Base-by-base conservation (phyloP, 2,113 vertebrate species). In the Periophthalmodon schlosseri region DNA sequence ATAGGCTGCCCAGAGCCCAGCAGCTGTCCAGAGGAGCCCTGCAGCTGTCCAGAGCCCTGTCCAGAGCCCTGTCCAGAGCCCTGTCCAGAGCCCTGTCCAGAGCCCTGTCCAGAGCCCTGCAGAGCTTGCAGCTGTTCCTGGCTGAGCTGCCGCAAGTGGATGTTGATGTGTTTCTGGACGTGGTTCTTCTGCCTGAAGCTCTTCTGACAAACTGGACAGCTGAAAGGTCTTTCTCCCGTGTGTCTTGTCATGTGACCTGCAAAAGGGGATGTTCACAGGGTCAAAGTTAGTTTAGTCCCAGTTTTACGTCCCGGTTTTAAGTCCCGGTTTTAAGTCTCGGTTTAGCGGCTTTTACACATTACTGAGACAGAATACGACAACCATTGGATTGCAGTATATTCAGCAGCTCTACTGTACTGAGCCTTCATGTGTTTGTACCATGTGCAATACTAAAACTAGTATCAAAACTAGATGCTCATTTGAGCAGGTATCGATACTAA, bases 111-210 rank as follows among this genome's bases (percentile, higher is more conserved):
- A 2, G 61, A 9, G 1, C 33, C 18, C 23, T 60, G 15, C 16
- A 52, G 15, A 20, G 16, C 16, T 20, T 52, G 57, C 23, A 60
- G 57, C 57, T 60, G 57, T 3, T 60, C 57, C 16, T 20, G 28
- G 61, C 16, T 64, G 34, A 64, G 18, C 16, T 64, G 15, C 33
- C 61, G 28, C 61, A 64, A 33, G 61, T 64, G 61, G 61, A 64
- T 64, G 33, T 64, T 64, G 24, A 64, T 64, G 61, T 64, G 61
- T 36, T 64, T 64, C 61, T 64, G 61, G 61, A 64, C 61, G 33
- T 64, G 61, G 61, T 64, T 64, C 61, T 64, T 64, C 61, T 64
- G 61, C 61, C 61, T 64, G 61, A 64, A 64, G 33, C 33, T 64
- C 61, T 64, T 64, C 33, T 64, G 61, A 64, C 61, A 64, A 14